Evolutionary conservation across 2,113 vertebrate genomes (phyloP).

Genomic region (Neolamprologus toae): DNA sequence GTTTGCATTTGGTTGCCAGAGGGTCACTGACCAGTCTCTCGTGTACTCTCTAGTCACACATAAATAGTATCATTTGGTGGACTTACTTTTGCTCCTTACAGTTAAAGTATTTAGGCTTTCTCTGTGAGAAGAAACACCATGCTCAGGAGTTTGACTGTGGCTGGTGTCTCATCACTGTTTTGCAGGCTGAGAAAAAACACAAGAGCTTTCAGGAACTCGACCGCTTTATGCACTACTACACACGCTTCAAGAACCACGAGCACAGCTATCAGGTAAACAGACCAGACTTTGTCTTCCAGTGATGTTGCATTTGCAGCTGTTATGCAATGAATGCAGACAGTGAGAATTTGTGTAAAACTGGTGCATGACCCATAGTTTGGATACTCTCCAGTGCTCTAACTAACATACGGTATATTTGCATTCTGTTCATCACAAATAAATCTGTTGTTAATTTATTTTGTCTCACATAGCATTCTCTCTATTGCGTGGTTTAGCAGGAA

Average conservation of each 20-base stretch:
- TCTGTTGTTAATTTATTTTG: background rate
- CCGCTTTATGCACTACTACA: slow-evolving; percentile 99
- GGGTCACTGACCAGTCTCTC: background rate
- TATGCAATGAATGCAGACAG: background rate
- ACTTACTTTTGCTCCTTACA: background rate
- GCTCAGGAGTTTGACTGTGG: background rate
- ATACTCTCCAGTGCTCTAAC: background rate
- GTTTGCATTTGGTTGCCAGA: background rate
- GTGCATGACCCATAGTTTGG: background rate
- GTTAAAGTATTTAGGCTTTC: background rate
- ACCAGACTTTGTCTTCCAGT: background rate
- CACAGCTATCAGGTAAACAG: slow-evolving; percentile 91
- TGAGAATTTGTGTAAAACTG: background rate
- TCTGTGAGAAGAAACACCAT: background rate
- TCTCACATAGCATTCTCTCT: background rate
- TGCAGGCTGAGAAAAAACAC: slow-evolving; percentile 95
- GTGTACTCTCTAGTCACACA: background rate
- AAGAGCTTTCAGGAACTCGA: slow-evolving; percentile 97
- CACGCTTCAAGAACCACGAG: slow-evolving; percentile 98
- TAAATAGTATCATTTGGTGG: background rate
- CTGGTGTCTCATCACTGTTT: slow-evolving; percentile 17
- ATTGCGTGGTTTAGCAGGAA: background rate
- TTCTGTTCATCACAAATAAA: background rate
- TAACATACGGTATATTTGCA: background rate
- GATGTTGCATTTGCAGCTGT: background rate